Conservation (phyloP, 2,888 invertebrate species). For the Erebia aethiops region DNA sequence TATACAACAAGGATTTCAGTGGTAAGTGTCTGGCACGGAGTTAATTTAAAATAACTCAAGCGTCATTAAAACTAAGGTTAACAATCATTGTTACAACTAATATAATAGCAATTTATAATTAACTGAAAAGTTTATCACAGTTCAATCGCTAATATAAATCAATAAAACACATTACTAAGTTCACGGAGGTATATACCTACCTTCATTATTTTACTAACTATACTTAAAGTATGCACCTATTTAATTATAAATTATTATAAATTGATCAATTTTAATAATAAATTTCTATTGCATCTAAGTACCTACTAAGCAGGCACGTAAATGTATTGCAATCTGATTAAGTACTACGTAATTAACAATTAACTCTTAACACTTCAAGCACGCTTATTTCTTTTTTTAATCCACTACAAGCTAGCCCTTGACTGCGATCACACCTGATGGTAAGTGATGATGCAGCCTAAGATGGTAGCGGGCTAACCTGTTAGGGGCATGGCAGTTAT, state of each 20-base stretch:
- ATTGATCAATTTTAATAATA: background rate
- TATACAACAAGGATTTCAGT: too few species aligned
- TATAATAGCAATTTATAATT: conserved; percentile 16
- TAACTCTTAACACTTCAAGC: background rate
- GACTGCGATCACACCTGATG: too few species aligned
- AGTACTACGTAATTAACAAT: background rate
- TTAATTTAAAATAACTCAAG: conserved; percentile 5
- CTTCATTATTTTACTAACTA: background rate
- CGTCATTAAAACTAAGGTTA: background rate
- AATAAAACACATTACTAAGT: background rate
- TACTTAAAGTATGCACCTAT: too few species aligned
- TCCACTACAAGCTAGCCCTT: too few species aligned
- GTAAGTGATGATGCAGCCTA: too few species aligned
- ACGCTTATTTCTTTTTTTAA: too few species aligned
- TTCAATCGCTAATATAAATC: conserved; percentile 34
- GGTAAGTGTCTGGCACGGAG: background rate
- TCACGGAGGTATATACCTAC: background rate
- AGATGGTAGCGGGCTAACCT: too few species aligned
- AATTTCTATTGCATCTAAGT: background rate
- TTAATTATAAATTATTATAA: background rate
- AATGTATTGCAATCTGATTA: background rate
- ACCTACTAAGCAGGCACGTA: background rate
- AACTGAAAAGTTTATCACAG: conserved; percentile 43
- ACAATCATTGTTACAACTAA: background rate
- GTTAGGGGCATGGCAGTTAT: too few species aligned